Evolutionary conservation across 2,113 vertebrate genomes (phyloP).

Genomic region (Campylorhamphus procurvoides): DNA sequence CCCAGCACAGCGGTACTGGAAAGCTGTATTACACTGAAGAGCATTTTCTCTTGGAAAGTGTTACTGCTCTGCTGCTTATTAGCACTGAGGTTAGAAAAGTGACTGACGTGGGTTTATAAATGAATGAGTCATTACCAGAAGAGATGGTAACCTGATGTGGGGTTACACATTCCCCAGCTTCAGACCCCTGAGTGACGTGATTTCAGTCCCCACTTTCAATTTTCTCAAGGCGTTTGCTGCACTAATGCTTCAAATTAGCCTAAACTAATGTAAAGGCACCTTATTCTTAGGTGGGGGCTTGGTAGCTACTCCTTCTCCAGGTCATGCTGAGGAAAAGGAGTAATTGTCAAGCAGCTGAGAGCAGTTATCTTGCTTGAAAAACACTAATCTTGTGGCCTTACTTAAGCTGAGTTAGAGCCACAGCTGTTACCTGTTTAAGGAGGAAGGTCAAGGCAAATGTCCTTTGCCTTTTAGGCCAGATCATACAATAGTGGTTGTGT

Average conservation of each 20-base stretch:
- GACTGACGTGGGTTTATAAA: background rate
- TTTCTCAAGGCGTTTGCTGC: background rate
- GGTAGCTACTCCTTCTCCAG: background rate
- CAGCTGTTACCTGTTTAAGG: constrained; percentile 25
- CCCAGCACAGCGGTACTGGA: background rate
- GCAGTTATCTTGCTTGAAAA: background rate
- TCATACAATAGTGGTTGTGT: background rate
- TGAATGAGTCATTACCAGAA: background rate
- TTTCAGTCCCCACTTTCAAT: background rate
- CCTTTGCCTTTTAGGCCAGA: background rate
- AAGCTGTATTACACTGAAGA: background rate
- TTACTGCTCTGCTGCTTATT: background rate
- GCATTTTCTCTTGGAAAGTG: background rate
- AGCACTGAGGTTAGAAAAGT: background rate
- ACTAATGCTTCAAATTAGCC: background rate
- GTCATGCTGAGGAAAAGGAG: background rate
- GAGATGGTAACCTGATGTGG: background rate
- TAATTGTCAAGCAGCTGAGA: background rate
- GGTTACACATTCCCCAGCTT: background rate
- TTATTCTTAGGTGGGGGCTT: background rate
- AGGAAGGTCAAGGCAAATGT: background rate
- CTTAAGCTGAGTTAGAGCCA: constrained; percentile 23
- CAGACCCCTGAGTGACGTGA: background rate
- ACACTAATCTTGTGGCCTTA: background rate
- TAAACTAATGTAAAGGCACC: background rate